Evolutionary conservation across 2,888 invertebrate genomes (phyloP).

Genomic region (Syrista parreyssii): DNA sequence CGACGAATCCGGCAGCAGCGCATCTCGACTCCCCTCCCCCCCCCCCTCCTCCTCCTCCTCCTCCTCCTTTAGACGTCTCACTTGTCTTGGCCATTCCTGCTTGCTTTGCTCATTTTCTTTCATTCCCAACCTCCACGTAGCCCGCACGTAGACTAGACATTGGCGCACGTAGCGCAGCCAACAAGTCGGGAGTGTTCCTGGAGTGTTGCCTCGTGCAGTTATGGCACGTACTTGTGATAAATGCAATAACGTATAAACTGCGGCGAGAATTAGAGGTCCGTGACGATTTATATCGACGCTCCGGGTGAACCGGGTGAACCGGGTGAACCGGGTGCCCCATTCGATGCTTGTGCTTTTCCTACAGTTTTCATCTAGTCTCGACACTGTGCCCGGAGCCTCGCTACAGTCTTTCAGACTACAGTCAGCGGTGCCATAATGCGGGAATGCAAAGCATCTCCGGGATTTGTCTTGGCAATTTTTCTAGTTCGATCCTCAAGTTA

Average conservation of each 20-base stretch:
- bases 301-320: constrained; percentile 23
- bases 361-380: not conserved
- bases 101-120: not conserved
- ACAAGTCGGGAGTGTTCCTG: not conserved
- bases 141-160: not conserved
- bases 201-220: constrained; percentile 17
- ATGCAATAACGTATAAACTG: constrained; percentile 64
- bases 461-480: constrained; percentile 35
- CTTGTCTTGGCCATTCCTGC: not conserved
- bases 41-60: too few species aligned
- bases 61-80: too few species aligned
- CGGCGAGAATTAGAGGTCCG: constrained; percentile 59
- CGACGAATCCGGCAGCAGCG: not conserved
- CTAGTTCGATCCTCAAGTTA: constrained; percentile 13
- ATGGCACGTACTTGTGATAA: constrained; percentile 59
- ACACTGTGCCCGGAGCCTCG: not conserved
- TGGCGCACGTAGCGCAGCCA: not conserved
- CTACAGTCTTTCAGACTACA: not conserved
- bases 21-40: not conserved
- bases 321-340: constrained; percentile 26
- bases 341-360: not conserved
- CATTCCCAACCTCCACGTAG: not conserved
- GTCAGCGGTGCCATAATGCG: constrained; percentile 12
- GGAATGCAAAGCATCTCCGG: constrained; percentile 34
- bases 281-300: constrained; percentile 56